Percentiles rank a stretch among this genome's conserved stretches.
phyloP scores from a whole-genome alignment of 2,113 vertebrate genomes.

The Herpailurus yagouaroundi region DNA sequence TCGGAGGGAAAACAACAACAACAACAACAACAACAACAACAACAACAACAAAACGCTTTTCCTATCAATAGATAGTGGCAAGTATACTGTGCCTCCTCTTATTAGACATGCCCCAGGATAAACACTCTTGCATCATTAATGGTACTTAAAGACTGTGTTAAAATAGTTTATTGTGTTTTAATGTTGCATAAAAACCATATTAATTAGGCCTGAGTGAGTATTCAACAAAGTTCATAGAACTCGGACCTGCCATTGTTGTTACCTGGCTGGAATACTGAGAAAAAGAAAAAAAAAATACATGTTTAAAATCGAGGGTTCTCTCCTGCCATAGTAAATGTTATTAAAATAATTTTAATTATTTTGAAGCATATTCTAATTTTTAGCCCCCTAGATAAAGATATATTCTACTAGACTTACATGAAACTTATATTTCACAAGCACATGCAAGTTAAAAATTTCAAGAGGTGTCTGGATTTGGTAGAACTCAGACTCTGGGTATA shows the following conservation, averaged over 20 bases:
- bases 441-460: neutral
- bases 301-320: neutral
- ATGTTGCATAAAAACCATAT: neutral
- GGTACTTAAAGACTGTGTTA: neutral
- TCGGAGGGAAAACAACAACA: neutral
- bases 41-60: neutral
- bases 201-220: neutral
- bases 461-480: neutral
- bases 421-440: neutral
- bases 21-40: neutral
- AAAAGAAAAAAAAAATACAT: neutral
- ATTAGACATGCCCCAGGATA: neutral
- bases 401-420: neutral
- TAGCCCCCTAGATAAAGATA: neutral
- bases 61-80: neutral
- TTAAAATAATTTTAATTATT: neutral
- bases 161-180: neutral
- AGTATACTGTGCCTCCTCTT: neutral
- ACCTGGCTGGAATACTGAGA: neutral
- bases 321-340: neutral
- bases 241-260: neutral
- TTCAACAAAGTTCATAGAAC: neutral
- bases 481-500: neutral
- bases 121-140: neutral
- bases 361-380: neutral